Percentiles rank a stretch among this genome's conserved stretches.
These are phyloP conservation scores for Drosophila auraria DNA, from an alignment of 1,140 invertebrate genomes.

Conservation along the genomic window DNA sequence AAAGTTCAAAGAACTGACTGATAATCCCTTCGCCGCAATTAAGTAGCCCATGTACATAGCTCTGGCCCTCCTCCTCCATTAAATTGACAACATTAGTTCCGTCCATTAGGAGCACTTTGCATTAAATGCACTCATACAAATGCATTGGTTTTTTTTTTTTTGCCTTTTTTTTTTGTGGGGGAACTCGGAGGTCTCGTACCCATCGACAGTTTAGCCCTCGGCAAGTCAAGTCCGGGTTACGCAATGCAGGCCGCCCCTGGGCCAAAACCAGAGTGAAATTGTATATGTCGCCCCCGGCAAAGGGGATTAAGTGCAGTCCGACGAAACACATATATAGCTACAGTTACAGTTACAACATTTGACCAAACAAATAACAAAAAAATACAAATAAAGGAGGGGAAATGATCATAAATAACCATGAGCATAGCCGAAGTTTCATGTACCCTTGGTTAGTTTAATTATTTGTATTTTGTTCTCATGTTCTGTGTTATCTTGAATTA, in stretches of 20 bases:
- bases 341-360: constrained; percentile 63
- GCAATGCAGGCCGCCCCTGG: constrained; percentile 60
- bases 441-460: constrained; percentile 27
- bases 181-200: constrained; percentile 29
- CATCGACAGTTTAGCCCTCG: constrained; percentile 45
- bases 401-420: constrained; percentile 9
- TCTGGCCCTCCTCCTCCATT: not conserved
- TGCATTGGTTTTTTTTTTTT: constrained; percentile 19
- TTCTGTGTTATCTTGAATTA: constrained; percentile 28
- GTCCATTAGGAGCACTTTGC: constrained; percentile 67
- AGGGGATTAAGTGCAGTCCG: constrained; percentile 74
- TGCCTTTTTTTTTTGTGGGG: not conserved
- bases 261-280: constrained; percentile 66
- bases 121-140: constrained; percentile 40
- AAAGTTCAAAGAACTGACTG: not conserved
- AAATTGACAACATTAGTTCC: constrained; percentile 70
- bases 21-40: constrained; percentile 10
- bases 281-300: constrained; percentile 62
- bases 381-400: constrained; percentile 7
- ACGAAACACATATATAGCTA: constrained; percentile 42
- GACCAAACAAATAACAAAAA: constrained; percentile 48
- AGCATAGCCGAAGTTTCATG: constrained; percentile 22
- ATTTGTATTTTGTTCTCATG: constrained; percentile 8
- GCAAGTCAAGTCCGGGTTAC: constrained; percentile 65
- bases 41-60: not conserved